phyloP scores from a whole-genome alignment of 2,113 vertebrate genomes.

The Arizona elegans region DNA sequence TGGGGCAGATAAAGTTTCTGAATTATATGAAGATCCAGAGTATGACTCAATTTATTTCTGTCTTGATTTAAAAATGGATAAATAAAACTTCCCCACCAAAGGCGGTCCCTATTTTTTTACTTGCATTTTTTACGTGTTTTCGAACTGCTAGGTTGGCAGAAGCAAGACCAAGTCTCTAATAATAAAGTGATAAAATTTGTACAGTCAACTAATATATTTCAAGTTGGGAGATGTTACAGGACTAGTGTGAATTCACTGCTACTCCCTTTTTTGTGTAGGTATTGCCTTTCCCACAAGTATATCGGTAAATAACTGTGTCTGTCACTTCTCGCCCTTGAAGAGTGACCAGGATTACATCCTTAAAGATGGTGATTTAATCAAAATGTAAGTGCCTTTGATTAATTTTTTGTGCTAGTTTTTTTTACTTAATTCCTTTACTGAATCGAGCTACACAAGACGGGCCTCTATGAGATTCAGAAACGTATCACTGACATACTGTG shows the following conservation, averaged over 20 bases:
- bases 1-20: not conserved
- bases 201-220: not conserved
- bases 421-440: fast-evolving
- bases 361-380: conserved; percentile 92
- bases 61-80: not conserved
- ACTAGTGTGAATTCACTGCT: fast-evolving
- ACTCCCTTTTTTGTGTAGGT: conserved; percentile 65
- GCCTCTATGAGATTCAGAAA: not conserved
- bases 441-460: not conserved
- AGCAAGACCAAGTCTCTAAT: not conserved
- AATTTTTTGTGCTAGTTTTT: not conserved
- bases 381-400: conserved; percentile 78
- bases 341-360: conserved; percentile 91
- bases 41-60: not conserved
- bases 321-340: conserved; percentile 96
- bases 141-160: too few species aligned
- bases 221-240: not conserved
- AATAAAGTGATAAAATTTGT: not conserved
- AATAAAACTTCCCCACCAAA: not conserved
- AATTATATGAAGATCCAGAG: not conserved
- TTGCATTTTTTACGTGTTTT: too few species aligned
- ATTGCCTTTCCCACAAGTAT: conserved; percentile 96
- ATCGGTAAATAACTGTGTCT: conserved; percentile 98
- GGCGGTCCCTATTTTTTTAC: too few species aligned
- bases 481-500: not conserved